A percentile compares a stretch with the other conserved stretches of the same genome.
Evolutionary conservation across 2,888 invertebrate species (phyloP).

Genomic region (Pherbina coryleti): DNA sequence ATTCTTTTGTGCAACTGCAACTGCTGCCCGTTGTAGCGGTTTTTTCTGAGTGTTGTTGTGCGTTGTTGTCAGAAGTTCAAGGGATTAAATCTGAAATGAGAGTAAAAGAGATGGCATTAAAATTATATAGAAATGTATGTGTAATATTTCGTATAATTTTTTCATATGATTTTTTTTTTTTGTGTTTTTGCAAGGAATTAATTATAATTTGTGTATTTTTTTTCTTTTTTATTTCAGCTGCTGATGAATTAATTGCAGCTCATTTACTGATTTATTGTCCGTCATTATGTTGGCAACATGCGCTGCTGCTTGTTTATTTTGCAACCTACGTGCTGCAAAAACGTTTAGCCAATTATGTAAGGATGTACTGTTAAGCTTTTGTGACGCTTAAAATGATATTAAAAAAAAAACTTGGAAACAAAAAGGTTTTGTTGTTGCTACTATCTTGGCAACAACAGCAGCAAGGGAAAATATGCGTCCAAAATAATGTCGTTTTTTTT

Average conservation of each 20-base stretch:
- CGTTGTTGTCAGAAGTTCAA: background rate
- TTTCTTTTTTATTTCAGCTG: conserved; percentile 38
- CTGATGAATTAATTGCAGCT: conserved; percentile 43
- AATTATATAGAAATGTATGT: background rate
- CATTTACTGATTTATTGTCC: conserved; percentile 36
- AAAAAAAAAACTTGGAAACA: too few species aligned
- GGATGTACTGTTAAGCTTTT: background rate
- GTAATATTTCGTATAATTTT: background rate
- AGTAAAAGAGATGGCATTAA: background rate
- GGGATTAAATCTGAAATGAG: conserved; percentile 25
- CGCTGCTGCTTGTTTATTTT: background rate
- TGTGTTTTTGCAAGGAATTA: background rate
- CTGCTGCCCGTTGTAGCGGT: background rate
- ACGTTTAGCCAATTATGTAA: background rate
- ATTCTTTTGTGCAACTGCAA: background rate
- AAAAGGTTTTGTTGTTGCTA: background rate
- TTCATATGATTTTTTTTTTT: conserved; percentile 23
- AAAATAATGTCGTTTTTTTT: background rate
- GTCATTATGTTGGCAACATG: background rate
- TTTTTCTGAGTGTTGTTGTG: background rate
- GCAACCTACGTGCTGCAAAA: background rate
- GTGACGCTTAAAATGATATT: too few species aligned
- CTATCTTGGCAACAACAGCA: background rate
- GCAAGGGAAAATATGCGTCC: background rate
- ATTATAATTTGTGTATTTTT: conserved; percentile 10